Base-by-base conservation (phyloP, 2,113 vertebrate genomes). In the Heloderma charlesbogerti region DNA sequence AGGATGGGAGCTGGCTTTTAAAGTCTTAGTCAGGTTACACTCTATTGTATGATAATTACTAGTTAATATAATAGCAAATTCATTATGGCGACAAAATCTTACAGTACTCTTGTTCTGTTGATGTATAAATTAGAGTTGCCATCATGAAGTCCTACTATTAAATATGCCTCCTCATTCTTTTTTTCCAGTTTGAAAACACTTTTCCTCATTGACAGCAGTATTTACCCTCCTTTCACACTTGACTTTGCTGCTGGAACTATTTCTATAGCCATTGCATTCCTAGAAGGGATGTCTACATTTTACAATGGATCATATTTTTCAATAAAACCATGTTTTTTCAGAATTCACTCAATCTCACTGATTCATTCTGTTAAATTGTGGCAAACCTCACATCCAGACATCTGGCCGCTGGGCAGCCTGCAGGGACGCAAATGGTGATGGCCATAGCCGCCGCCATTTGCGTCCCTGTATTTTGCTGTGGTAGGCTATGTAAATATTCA, bases 71-170 rank as follows among this genome's bases (percentile, higher is more conserved):
- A 93, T 93, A 83, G 91, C 91, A 94, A 85, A 95, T 88, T 94
- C 90, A 93, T 94, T 90, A 94, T 4, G 0, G 80, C 81, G 88
- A 93, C 92, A 95, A 94, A 90, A 93, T 90, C 86, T 89, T 87
- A 48, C 78, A 90, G 60, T 72, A 85, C 87, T 86, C 80, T n/a
- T 95, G 85, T 82, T 95, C 91, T 93, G 94, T 88, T 95, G 89
- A 96, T 93, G 89, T 95, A 93, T 92, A 95, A 95, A 94, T 95
- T 95, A 94, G 75, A 79, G 81, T 74, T 95, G 74, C 90, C 92
- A 86, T 77, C 92, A 91, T 92, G 87, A 92, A 91, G 57, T 7
- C 57, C 88, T 83, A 75, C 31, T 91, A 88, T 94, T 93, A 87
- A 95, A 92, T 34, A 93, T 88, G 43, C 67, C 7, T 78, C 45